Base-by-base conservation (phyloP, 1,140 invertebrate species). In the Calycopis cecrops region DNA sequence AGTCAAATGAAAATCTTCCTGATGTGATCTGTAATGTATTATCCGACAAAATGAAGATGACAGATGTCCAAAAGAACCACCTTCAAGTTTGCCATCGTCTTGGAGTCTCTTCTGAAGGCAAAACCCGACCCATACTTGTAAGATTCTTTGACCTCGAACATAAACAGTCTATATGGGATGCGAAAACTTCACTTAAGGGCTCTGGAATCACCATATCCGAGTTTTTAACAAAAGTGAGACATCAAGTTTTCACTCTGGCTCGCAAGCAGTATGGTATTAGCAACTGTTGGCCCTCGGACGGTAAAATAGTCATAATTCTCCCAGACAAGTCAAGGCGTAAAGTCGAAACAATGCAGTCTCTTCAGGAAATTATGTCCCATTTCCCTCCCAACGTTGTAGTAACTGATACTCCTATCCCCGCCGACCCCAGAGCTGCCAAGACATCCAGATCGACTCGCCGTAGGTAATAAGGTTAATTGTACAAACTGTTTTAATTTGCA, bases 231-330 rank as follows among this genome's bases (percentile, higher is more conserved):
- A 16, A 44, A 18, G 9, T 9, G 1, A 38, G 37, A 14, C 37
- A 38, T 38, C 37, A 38, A 14, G 33, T 50, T 4, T 50, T 50
- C 33, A 12, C 33, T 8, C 6, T 21, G 21, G 49, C 49, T 48
- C 38, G 55, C 40, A 33, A 57, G 10, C 35, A 47, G 4, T 52
- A 44, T 18, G 55, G 55, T 10, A 35, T 57, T 1, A 35, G 34
- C 17, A 33, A 17, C 28, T 57, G 49, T 17, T 57, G 49, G 49
- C 52, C 49, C 21, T 21, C 49, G 0, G 55, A 57, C 0, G 55
- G 40, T 12, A 57, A 17, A 28, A 57, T 57, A 12, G 33, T 18
- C 3, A 21, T 57, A 4, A 47, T 10, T 12, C 8, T 50, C n/a
- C 21, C 28, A 10, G 49, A 57, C 16, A 52, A 52, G n/a, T 17